Base-by-base conservation (phyloP, 2,113 vertebrate genomes). In the Orthochromis indermauri region DNA sequence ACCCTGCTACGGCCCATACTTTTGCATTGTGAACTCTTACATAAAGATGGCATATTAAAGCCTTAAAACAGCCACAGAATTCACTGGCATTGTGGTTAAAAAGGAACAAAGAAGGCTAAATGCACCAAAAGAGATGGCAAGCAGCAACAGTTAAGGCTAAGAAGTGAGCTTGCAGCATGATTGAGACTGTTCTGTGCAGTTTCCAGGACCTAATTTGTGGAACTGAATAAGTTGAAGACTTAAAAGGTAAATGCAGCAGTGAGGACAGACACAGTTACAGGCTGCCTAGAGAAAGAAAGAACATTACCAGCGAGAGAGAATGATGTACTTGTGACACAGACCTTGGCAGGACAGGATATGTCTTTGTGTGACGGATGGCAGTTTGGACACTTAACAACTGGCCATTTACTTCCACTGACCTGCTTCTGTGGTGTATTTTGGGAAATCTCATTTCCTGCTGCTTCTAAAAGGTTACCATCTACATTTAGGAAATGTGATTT, bases 391-490 rank as follows among this genome's bases (percentile, higher is more conserved):
- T 83, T 94, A 91, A 94, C 93, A 92, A 93, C 86, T 92, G 90
- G 71, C 83, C 84, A 90, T 89, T 90, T 85, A 85, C 87, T 89
- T 90, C 87, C 83, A 84, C 63, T 94, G 94, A 94, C 93, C 93
- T 90, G 87, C 55, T 92, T 92, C 89, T 80, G 68, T 19, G 81
- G 87, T 90, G 80, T 95, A 96, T 95, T 95, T 94, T 92, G 80
- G 90, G 94, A 92, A 92, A 94, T 93, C 87, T 93, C 37, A 95
- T 96, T 95, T 96, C 93, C 93, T 94, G 87, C 83, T 37, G 26
- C 85, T 89, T 90, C 76, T 51, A 73, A 92, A 95, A 96, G 94
- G 94, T 95, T 95, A 93, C 78, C 57, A 92, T 94, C 90, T 93
- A 95, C 91, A 95, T 94, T 92, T 91, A 91, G 90, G 84, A 92